Evolutionary conservation across 2,113 vertebrate genomes (phyloP), one percentile per base, ranked within the genome.

Genomic region (Potamarius usumacintae): DNA sequence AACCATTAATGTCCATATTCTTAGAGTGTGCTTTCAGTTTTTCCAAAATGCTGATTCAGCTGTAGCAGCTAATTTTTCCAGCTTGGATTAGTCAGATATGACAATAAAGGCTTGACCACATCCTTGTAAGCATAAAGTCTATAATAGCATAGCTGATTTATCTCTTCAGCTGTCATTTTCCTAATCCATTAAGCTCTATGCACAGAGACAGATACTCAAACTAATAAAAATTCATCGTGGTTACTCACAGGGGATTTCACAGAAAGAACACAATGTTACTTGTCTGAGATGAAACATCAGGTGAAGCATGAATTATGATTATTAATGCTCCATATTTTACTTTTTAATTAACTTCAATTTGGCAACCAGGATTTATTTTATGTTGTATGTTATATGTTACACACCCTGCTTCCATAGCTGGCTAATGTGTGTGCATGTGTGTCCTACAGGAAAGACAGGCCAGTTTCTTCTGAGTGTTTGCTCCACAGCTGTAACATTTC

Each of bases 401-500:
- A n/a, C 30, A 34, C 9, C 11, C 83, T 86, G 63, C 20, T 83
- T 84, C 42, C 86, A 57, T 86, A 88, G 74, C 82, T 62, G 57
- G 72, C 42, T 30, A 4, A 52, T 71, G 3, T 62, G 17, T 82
- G 25, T 83, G 25, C 83, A 22, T 67, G 15, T 78, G 22, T 78
- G 82, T 58, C 20, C 83, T 91, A 27, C 86, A 95, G 96, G 93
- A 79, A 94, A 90, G 82, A 95, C 94, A 0, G 92, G 93, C 52
- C 86, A 84, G 55, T 93, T 96, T 81, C 86, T 96, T n/a, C 42
- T 76, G 57, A 3, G 89, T 0, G 88, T 94, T 82, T 82, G 90
- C 91, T 94, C 89, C 53, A 94, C 92, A 4, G 94, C 95, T 88
- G 48, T 95, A 82, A 92, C 87, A n/a, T 93, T 96, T 84, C 84